These are phyloP conservation scores for Oscheius sp. DNA, from an alignment of 2,888 invertebrate species.

Conservation along the genomic window DNA sequence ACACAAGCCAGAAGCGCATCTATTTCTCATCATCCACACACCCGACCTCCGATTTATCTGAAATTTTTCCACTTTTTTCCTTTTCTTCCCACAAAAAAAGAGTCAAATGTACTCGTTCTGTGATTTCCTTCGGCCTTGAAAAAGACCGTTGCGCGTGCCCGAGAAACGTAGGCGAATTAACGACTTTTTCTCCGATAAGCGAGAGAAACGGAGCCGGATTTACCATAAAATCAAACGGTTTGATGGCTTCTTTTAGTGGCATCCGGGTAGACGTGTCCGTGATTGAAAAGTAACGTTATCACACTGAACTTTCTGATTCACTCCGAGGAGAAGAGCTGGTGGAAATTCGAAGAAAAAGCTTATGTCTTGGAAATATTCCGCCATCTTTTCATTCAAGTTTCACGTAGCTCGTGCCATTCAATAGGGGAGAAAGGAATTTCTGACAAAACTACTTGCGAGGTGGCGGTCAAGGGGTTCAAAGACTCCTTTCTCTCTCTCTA, in stretches of 20 bases:
- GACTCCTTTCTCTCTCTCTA: too few species aligned
- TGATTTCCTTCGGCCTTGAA: constrained; percentile 3
- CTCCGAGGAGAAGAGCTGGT: neutral
- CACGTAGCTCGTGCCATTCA: too few species aligned
- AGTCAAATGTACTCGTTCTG: neutral
- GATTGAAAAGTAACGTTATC: too few species aligned
- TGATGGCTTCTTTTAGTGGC: neutral
- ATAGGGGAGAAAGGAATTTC: too few species aligned
- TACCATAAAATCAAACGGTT: neutral
- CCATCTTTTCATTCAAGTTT: too few species aligned
- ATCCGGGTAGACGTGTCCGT: too few species aligned
- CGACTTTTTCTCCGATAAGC: neutral
- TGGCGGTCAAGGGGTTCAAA: too few species aligned
- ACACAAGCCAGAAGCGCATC: constrained; percentile 20
- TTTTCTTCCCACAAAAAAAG: neutral
- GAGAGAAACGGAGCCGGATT: constrained; percentile 4
- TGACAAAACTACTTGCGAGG: too few species aligned
- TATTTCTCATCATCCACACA: constrained; percentile 22
- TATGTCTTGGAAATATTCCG: neutral
- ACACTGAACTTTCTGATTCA: too few species aligned
- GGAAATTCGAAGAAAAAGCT: neutral
- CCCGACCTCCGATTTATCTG: neutral
- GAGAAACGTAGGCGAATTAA: constrained; percentile 11
- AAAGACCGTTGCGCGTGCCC: neutral
- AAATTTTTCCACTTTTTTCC: neutral